Base-by-base conservation (phyloP, 2,888 invertebrate species). In the Meandrusa payeni region DNA sequence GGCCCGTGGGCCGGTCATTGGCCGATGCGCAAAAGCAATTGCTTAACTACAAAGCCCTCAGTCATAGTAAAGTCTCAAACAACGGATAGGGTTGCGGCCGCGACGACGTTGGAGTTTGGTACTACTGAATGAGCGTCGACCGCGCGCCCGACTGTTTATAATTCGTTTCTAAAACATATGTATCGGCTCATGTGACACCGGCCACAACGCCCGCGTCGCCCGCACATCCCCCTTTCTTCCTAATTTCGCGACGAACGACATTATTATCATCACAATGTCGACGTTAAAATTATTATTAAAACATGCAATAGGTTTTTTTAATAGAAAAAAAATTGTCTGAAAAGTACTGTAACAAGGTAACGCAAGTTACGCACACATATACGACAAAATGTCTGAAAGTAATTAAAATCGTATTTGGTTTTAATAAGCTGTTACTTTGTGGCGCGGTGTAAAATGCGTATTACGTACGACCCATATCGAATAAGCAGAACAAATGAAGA, bases 1-100 rank as follows among this genome's bases (percentile, higher is more conserved):
- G 61, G 80, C 83, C 80, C 80, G 81, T 74, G 54, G 64, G 64
- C 69, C 79, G 81, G 80, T 80, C 82, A 82, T 85, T 82, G 82
- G 83, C 83, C 79, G 77, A 64, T 57, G 68, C 70, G 72, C 64
- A 71, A 70, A 71, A 72, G 28, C 67, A 74, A 70, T 75, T 64
- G 64, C 64, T 67, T 64, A 67, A 72, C 67, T 57, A 59, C 71
- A 64, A 69, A 68, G 64, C 72, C 69, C 62, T 69, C 61, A 72
- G 69, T 73, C 74, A 76, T 76, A 76, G 75, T 67, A 68, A 61
- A 66, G 64, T 67, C 52, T 57, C 63, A 68, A 64, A 59, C 68
- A 70, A 70, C 57, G 68, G 68, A 70, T 61, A 66, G 65, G 66
- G 70, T 69, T 64, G 61, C 59, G 52, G 55, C 58, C 51, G 44